Evolutionary conservation across 2,888 invertebrate genomes (phyloP).

Genomic region (Thereva nobilitata): DNA sequence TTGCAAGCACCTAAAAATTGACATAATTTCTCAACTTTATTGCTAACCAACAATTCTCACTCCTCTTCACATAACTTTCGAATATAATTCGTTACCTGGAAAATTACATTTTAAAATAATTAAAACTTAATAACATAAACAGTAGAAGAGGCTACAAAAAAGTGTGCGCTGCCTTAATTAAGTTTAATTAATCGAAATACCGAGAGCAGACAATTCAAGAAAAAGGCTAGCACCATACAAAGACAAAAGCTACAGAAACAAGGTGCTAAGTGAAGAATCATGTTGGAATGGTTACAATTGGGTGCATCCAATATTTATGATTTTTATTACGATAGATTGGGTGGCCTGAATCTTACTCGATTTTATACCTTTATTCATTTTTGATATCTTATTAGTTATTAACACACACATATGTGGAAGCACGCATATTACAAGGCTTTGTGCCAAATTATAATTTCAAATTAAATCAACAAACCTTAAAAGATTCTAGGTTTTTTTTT

Average conservation of each 20-base stretch:
- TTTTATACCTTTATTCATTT: too few species aligned
- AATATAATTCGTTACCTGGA: too few species aligned
- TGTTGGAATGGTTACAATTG: conserved; percentile 1
- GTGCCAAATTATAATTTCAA: conserved; percentile 1
- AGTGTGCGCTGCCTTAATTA: background rate
- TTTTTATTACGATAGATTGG: conserved; percentile 2
- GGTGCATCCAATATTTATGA: conserved; percentile 12
- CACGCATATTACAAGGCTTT: background rate
- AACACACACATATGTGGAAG: background rate
- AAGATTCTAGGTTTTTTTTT: background rate
- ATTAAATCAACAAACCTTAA: background rate
- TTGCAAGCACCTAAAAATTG: too few species aligned
- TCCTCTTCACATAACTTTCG: too few species aligned
- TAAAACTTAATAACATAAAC: too few species aligned
- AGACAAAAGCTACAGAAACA: background rate
- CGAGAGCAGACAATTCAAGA: background rate
- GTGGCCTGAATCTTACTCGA: background rate
- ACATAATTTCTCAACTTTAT: too few species aligned
- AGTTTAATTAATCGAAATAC: conserved; percentile 2
- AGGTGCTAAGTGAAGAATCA: conserved; percentile 15
- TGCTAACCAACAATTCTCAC: too few species aligned
- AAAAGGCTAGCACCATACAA: background rate
- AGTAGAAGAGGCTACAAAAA: too few species aligned
- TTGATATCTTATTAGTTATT: too few species aligned
- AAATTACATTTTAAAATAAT: too few species aligned